Base-by-base conservation (phyloP, 2,113 vertebrate genomes). In the Eonycteris spelaea region DNA sequence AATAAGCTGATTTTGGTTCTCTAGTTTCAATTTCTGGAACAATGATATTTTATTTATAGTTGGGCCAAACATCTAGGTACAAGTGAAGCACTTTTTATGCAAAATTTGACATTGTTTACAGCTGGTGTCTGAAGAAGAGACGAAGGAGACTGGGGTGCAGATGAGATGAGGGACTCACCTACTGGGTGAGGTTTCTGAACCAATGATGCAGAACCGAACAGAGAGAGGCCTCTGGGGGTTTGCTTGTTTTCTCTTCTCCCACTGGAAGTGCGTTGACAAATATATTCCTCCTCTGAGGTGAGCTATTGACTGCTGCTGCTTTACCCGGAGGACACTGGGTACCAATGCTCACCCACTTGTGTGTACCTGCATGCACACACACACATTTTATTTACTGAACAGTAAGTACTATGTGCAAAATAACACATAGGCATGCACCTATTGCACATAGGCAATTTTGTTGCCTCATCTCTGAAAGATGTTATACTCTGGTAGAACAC, bases 1-100 rank as follows among this genome's bases (percentile, higher is more conserved):
- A 14, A 88, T 8, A 75, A 65, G 68, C 43, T 38, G 65, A 30
- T 79, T 79, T 85, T 28, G 63, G 93, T 33, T 84, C 57, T 91
- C 61, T 26, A 67, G 61, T 65, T 93, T 73, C 6, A 13, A 78
- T 35, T 48, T 74, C 94, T 84, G 61, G 84, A 92, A 73, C 40
- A 77, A 73, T 43, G 22, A 28, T 10, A 9, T 45, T 80, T 79
- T 82, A 45, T 83, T 80, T 65, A 78, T 51, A 35, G 91, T 59
- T 26, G 40, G 51, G 53, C 84, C 85, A 85, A 92, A 88, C 7
- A 87, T 67, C 65, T 35, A 75, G 59, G 57, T 59, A 75, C 19
- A 48, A 38, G 33, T 10, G 28, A 61, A n/a, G 18, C 1, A 0
- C 35, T 75, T 82, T 40, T 73, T 21, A n/a, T 61, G 51, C 28